Evolutionary conservation across 2,888 invertebrate genomes (phyloP).

Genomic region (Lagria hirta): DNA sequence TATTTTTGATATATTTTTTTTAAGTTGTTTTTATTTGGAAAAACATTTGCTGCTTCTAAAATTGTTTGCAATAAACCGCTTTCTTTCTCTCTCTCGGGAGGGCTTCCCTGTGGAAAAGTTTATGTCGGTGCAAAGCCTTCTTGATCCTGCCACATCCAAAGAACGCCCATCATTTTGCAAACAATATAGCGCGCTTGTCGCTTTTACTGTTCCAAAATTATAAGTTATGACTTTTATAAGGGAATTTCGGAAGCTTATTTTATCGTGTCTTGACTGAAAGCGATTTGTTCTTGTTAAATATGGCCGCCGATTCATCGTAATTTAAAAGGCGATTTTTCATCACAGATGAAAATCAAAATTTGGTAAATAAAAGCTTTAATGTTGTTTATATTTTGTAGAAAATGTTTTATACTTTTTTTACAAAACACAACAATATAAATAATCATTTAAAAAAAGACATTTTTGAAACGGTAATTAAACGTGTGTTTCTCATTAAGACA

Average conservation of each 20-base stretch:
- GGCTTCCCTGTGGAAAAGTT: slow-evolving; percentile 16
- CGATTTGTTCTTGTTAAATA: slow-evolving; percentile 30
- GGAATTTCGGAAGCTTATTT: slow-evolving; percentile 46
- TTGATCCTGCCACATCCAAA: slow-evolving; percentile 32
- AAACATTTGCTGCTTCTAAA: slow-evolving; percentile 28
- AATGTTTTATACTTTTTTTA: too few relatives aligned
- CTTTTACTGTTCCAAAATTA: slow-evolving; percentile 52
- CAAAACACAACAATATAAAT: too few relatives aligned
- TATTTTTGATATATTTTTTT: too few relatives aligned
- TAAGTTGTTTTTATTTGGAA: too few relatives aligned
- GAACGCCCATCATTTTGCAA: slow-evolving; percentile 47
- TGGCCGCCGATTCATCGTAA: too few relatives aligned
- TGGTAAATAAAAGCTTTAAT: too few relatives aligned
- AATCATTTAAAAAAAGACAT: too few relatives aligned
- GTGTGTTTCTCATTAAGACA: too few relatives aligned
- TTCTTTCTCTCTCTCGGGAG: slow-evolving; percentile 1
- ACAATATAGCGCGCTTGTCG: slow-evolving; percentile 52
- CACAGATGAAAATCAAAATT: too few relatives aligned
- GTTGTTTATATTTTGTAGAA: too few relatives aligned
- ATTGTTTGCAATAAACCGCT: slow-evolving; percentile 14
- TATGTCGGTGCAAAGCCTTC: slow-evolving; percentile 25
- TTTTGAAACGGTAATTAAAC: too few relatives aligned
- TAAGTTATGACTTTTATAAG: slow-evolving; percentile 52
- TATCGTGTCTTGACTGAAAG: slow-evolving; percentile 33
- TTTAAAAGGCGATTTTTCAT: too few relatives aligned